A percentile compares a stretch with the other conserved stretches of the same genome.
Conservation (phyloP, 2,797 vertebrate genomes). For the Cirrhinus molitorella region DNA sequence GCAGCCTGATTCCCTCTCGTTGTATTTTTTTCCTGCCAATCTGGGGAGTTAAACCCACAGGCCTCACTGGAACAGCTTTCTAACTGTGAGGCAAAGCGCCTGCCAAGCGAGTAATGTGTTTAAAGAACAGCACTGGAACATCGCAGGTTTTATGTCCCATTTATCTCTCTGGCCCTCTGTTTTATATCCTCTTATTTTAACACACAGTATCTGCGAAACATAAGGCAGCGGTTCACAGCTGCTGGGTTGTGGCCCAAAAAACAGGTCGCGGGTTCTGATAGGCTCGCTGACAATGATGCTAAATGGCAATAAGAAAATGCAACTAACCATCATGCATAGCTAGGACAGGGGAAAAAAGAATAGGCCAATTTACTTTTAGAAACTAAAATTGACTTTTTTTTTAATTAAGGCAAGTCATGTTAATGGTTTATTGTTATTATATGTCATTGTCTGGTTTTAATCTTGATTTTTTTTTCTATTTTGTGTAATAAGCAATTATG, state of each 20-base stretch:
- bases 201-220: conserved; percentile 10
- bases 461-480: background rate
- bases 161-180: conserved; percentile 34
- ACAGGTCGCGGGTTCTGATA: background rate
- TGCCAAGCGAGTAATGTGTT: conserved; percentile 45
- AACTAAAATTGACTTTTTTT: background rate
- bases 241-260: background rate
- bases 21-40: conserved; percentile 15
- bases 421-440: background rate
- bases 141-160: conserved; percentile 36
- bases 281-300: background rate
- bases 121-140: conserved; percentile 44
- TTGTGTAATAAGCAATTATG: background rate
- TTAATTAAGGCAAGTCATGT: background rate
- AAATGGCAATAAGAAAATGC: background rate
- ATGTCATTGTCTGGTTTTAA: background rate
- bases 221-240: conserved; percentile 11
- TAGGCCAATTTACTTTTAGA: background rate
- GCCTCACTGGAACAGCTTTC: conserved; percentile 30
- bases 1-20: conserved; percentile 3
- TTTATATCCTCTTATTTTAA: conserved; percentile 41
- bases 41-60: conserved; percentile 32
- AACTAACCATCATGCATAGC: background rate
- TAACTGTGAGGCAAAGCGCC: conserved; percentile 25
- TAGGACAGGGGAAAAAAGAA: background rate